Percentiles rank a stretch among this genome's conserved stretches.
phyloP scores from a whole-genome alignment of 1,140 invertebrate genomes.

The Drosophila varians region DNA sequence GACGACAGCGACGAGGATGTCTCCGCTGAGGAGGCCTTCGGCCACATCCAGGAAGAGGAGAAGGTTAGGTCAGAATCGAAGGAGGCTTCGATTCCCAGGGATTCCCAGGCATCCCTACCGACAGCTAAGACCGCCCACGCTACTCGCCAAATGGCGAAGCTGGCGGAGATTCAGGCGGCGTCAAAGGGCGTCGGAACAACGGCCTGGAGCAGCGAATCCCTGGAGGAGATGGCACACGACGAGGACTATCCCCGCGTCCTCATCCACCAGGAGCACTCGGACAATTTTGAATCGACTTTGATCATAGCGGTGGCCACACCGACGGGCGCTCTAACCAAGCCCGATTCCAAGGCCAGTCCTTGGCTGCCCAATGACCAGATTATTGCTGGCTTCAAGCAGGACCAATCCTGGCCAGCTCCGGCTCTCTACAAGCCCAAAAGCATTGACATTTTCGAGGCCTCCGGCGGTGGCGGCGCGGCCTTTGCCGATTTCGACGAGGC shows the following conservation, averaged over 20 bases:
- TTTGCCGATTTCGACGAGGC: conserved; percentile 82
- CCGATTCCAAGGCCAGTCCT: not conserved
- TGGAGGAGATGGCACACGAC: conserved; percentile 59
- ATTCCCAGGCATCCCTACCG: conserved; percentile 18
- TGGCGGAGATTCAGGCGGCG: conserved; percentile 52
- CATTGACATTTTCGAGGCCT: conserved; percentile 76
- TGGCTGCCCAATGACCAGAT: conserved; percentile 75
- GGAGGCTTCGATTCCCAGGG: not conserved
- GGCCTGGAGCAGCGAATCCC: conserved; percentile 68
- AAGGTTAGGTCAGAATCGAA: not conserved
- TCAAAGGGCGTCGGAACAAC: conserved; percentile 27
- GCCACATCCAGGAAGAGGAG: conserved; percentile 23
- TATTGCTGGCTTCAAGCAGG: conserved; percentile 51
- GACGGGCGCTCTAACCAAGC: conserved; percentile 2
- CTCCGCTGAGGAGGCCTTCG: conserved; percentile 52
- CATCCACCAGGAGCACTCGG: conserved; percentile 79
- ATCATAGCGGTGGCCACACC: conserved; percentile 76
- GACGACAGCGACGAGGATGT: conserved; percentile 50
- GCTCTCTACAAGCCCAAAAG: conserved; percentile 73
- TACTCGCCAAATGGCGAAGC: conserved; percentile 45
- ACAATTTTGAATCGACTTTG: conserved; percentile 74
- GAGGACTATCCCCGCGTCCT: conserved; percentile 71
- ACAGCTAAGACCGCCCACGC: conserved; percentile 16
- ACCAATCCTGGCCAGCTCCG: conserved; percentile 41
- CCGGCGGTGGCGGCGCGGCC: conserved; percentile 39